Conservation (phyloP, 1,140 invertebrate genomes). For the Bombus ignitus region DNA sequence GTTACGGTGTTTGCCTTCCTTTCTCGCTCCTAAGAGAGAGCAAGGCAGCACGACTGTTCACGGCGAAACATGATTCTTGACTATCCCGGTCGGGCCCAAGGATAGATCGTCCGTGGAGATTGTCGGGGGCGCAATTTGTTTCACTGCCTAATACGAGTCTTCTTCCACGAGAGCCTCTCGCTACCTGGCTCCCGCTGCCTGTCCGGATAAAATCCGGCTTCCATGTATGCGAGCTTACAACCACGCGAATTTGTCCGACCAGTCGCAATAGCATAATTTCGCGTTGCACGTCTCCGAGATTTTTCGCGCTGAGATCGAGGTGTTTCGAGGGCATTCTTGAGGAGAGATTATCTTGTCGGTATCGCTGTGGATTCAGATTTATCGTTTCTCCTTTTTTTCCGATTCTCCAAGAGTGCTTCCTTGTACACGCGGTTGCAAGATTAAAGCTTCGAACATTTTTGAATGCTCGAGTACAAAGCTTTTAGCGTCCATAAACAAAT, state of each 20-base stretch:
- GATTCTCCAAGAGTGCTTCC: no score
- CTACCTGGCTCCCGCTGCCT: constrained; percentile 59
- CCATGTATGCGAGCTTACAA: constrained; percentile 48
- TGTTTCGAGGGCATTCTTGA: not conserved
- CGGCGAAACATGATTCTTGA: constrained; percentile 75
- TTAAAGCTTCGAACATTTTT: no score
- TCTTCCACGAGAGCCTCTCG: constrained; percentile 61
- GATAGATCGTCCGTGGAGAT: constrained; percentile 76
- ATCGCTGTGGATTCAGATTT: not conserved
- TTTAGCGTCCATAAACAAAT: no score
- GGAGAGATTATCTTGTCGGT: not conserved
- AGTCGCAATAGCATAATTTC: constrained; percentile 37
- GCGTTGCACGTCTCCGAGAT: not conserved
- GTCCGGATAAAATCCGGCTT: constrained; percentile 49
- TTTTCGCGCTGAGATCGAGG: not conserved
- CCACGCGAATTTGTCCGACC: constrained; percentile 47
- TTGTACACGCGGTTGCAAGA: no score
- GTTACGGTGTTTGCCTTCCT: constrained; percentile 2
- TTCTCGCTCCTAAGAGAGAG: constrained; percentile 3
- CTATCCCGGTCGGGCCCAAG: constrained; percentile 70
- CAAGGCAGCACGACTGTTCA: constrained; percentile 41
- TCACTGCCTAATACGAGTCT: constrained; percentile 74
- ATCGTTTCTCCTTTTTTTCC: not conserved
- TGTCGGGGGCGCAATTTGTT: constrained; percentile 73
- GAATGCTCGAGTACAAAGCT: no score